phyloP scores from a whole-genome alignment of 2,797 vertebrate genomes.

The Lagorchestes hirsutus region DNA sequence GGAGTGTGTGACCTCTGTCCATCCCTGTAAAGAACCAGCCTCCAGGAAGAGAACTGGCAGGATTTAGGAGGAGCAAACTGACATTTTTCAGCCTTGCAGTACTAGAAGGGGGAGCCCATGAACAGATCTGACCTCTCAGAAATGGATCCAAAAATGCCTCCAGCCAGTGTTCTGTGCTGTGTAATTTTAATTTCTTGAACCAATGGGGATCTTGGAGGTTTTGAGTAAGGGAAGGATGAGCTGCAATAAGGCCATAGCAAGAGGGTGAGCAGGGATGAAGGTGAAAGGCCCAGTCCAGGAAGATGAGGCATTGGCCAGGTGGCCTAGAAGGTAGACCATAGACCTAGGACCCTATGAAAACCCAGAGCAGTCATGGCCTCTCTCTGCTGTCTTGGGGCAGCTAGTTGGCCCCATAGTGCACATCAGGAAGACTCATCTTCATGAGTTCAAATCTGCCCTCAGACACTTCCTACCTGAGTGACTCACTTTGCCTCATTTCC shows the following conservation, averaged over 20 bases:
- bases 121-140: neutral
- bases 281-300: neutral
- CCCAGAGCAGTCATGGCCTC: neutral
- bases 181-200: neutral
- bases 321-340: neutral
- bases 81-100: neutral
- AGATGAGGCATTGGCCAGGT: too few species aligned
- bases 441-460: neutral
- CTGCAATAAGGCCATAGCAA: neutral
- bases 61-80: neutral
- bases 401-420: neutral
- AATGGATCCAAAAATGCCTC: neutral
- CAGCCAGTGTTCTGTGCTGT: neutral
- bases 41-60: neutral
- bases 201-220: neutral
- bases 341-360: neutral
- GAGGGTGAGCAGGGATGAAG: neutral
- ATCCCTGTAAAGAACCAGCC: neutral
- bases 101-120: neutral
- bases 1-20: neutral
- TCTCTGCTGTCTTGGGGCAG: neutral
- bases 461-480: neutral
- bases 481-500: neutral
- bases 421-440: neutral
- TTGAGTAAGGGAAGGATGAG: neutral